A percentile compares a stretch with the other conserved stretches of the same genome.
Conservation (phyloP, 2,113 vertebrate genomes). For the Zosterops pallidus region DNA sequence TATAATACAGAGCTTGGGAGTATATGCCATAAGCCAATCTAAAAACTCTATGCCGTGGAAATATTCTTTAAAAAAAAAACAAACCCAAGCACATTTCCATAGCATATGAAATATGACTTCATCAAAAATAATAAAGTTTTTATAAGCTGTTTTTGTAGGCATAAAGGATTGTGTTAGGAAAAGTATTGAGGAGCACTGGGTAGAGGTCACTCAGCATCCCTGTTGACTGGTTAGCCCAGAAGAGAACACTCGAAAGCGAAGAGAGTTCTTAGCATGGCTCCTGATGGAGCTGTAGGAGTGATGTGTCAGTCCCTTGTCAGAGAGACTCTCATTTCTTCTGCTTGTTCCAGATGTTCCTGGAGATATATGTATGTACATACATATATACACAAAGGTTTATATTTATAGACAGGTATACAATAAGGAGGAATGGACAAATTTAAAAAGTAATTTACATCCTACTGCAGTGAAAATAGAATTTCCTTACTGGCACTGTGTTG, state of each 20-base stretch:
- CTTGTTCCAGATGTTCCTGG: not conserved
- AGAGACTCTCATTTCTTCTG: not conserved
- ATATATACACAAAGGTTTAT: not conserved
- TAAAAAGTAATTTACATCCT: not conserved
- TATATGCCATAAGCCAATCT: not conserved
- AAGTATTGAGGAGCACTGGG: fast-evolving
- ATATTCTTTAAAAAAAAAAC: not conserved
- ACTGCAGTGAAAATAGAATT: not conserved
- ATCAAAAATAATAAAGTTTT: not conserved
- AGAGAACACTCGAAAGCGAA: fast-evolving
- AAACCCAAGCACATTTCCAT: not conserved
- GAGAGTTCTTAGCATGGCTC: not conserved
- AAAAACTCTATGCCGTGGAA: not conserved
- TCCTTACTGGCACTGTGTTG: not conserved
- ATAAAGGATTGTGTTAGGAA: not conserved
- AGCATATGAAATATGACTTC: not conserved
- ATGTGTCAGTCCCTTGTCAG: not conserved
- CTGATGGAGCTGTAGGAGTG: not conserved
- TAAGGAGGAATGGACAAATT: not conserved
- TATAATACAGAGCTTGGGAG: not conserved
- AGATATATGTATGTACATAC: not conserved
- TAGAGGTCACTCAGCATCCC: not conserved
- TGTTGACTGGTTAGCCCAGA: not conserved
- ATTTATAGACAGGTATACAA: not conserved
- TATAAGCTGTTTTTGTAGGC: not conserved